phyloP scores from a whole-genome alignment of 2,888 invertebrate genomes.

The Anthophora plumipes region DNA sequence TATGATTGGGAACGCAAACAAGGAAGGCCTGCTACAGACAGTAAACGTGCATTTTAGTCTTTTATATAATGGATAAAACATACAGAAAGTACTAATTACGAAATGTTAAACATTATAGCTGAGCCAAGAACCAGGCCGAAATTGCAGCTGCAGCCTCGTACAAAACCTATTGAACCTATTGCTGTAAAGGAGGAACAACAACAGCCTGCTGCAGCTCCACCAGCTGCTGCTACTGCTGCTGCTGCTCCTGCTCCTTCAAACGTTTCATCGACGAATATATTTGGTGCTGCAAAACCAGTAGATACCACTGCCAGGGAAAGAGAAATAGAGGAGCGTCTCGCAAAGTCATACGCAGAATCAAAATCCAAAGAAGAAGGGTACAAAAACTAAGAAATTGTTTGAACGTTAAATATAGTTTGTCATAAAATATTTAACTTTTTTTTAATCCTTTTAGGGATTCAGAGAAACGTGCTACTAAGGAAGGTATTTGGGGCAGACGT shows the following conservation, averaged over 20 bases:
- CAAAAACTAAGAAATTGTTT: not conserved
- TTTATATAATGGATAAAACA: not conserved
- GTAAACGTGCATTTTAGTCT: slow-evolving; percentile 56
- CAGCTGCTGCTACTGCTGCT: no score
- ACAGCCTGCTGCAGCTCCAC: slow-evolving; percentile 80
- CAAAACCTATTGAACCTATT: slow-evolving; percentile 88
- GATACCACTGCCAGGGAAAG: slow-evolving; percentile 96
- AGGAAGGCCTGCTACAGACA: slow-evolving; percentile 58
- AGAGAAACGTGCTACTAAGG: slow-evolving; percentile 73
- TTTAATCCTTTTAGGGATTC: slow-evolving; percentile 62
- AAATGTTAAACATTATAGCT: slow-evolving; percentile 64
- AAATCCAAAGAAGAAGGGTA: slow-evolving; percentile 80
- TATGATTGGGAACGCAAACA: slow-evolving; percentile 73
- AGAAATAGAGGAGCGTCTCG: slow-evolving; percentile 95
- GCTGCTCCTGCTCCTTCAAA: slow-evolving; percentile 80
- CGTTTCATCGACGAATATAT: slow-evolving; percentile 90
- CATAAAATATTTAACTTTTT: not conserved
- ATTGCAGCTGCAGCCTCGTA: slow-evolving; percentile 92
- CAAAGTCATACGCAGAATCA: slow-evolving; percentile 84
- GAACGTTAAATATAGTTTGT: not conserved
- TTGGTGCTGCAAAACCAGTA: slow-evolving; percentile 97
- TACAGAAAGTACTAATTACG: not conserved
- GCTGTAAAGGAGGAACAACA: slow-evolving; percentile 56
- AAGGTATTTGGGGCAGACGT: slow-evolving; percentile 78
- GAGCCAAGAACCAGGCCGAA: slow-evolving; percentile 91